These are phyloP conservation scores for Catamblyrhynchus diadema DNA, from an alignment of 2,797 vertebrate genomes.

Conservation along the genomic window DNA sequence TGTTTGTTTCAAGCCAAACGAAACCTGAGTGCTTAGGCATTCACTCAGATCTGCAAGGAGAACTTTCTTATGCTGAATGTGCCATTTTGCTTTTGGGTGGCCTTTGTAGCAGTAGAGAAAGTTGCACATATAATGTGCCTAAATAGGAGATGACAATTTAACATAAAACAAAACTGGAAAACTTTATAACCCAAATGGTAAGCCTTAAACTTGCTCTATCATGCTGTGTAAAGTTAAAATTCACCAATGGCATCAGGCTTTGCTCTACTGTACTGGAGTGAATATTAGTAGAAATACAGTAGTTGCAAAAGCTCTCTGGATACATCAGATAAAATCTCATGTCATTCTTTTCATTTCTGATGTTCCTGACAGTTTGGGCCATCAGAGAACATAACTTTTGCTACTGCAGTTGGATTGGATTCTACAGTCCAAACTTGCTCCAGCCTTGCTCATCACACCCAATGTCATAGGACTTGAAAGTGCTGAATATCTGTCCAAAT, in stretches of 20 bases:
- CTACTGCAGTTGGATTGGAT: neutral
- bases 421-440: neutral
- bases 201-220: neutral
- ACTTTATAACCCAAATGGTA: neutral
- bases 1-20: neutral
- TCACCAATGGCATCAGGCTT: neutral
- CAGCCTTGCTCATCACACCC: neutral
- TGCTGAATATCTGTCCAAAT: neutral
- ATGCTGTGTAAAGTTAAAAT: neutral
- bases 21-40: neutral
- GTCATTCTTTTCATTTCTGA: neutral
- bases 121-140: neutral
- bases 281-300: neutral
- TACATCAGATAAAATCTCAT: neutral
- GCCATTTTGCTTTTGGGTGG: neutral
- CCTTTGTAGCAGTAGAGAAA: neutral
- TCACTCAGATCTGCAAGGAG: neutral
- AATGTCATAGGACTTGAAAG: neutral
- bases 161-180: neutral
- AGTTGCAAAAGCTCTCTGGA: neutral
- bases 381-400: neutral
- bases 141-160: neutral
- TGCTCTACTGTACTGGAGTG: neutral
- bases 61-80: neutral
- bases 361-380: neutral